Conservation (phyloP, 2,888 invertebrate species). For the Pterostichus niger region DNA sequence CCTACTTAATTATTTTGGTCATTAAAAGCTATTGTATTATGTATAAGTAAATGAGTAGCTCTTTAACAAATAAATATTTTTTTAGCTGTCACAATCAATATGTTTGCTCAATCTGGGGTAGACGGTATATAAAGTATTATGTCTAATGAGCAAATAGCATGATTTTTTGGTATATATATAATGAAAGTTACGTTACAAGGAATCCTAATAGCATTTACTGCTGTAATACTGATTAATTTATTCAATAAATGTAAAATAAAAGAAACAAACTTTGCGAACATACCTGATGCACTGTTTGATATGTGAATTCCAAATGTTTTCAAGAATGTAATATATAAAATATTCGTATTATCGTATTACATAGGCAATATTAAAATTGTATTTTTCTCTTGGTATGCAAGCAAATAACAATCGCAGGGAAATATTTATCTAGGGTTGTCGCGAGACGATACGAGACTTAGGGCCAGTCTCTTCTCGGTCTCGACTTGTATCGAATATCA, state of each 20-base stretch:
- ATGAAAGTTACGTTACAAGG: conserved; percentile 3
- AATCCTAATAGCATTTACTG: background rate
- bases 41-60: conserved; percentile 8
- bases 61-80: conserved; percentile 38
- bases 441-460: too few species aligned
- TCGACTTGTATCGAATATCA: too few species aligned
- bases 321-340: conserved; percentile 29
- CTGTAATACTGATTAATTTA: background rate
- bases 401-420: background rate
- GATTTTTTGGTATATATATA: background rate
- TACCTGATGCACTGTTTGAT: background rate
- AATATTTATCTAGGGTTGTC: conserved; percentile 16
- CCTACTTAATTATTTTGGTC: conserved; percentile 17
- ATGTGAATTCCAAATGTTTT: background rate
- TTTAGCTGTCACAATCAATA: conserved; percentile 28
- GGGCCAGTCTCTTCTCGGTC: too few species aligned
- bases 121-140: conserved; percentile 16
- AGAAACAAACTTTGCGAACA: background rate
- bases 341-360: conserved; percentile 16
- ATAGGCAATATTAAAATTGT: conserved; percentile 7
- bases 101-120: conserved; percentile 5
- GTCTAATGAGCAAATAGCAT: conserved; percentile 35
- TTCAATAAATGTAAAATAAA: background rate
- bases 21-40: conserved; percentile 40
- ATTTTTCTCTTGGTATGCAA: background rate